Evolutionary conservation across 2,113 vertebrate genomes (phyloP).

Genomic region (Cyanoliseus patagonus): DNA sequence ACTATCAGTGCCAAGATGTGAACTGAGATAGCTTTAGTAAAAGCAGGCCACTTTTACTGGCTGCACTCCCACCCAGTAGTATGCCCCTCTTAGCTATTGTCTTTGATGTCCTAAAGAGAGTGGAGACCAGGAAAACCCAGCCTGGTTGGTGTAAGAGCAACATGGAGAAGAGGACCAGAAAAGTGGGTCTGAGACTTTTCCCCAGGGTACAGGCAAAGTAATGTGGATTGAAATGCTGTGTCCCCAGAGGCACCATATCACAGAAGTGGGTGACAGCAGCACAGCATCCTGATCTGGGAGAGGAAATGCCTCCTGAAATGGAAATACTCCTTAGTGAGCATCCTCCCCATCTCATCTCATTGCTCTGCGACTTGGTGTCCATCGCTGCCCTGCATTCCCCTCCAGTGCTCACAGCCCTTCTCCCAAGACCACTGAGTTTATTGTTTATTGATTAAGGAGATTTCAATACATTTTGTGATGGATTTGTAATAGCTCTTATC

Average conservation of each 20-base stretch:
- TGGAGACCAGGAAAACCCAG: not conserved
- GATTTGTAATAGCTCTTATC: conserved; percentile 33
- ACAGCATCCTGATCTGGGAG: not conserved
- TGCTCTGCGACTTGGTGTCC: not conserved
- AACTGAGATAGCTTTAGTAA: not conserved
- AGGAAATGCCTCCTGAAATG: not conserved
- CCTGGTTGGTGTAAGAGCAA: not conserved
- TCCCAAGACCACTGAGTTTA: not conserved
- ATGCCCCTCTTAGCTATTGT: not conserved
- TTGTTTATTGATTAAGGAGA: not conserved
- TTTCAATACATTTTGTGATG: conserved; percentile 2
- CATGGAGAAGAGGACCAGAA: not conserved
- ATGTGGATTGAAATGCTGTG: not conserved
- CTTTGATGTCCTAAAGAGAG: not conserved
- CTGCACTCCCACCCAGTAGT: not conserved
- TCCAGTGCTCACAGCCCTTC: not conserved
- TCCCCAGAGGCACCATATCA: not conserved
- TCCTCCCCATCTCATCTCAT: not conserved
- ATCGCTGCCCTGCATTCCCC: not conserved
- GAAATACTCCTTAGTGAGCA: not conserved
- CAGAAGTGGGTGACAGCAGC: not conserved
- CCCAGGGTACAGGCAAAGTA: not conserved
- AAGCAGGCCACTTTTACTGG: not conserved
- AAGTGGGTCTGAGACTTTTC: not conserved
- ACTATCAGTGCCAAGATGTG: not conserved